Evolutionary conservation across 2,888 invertebrate genomes (phyloP).

Genomic region (Nowickia ferox): DNA sequence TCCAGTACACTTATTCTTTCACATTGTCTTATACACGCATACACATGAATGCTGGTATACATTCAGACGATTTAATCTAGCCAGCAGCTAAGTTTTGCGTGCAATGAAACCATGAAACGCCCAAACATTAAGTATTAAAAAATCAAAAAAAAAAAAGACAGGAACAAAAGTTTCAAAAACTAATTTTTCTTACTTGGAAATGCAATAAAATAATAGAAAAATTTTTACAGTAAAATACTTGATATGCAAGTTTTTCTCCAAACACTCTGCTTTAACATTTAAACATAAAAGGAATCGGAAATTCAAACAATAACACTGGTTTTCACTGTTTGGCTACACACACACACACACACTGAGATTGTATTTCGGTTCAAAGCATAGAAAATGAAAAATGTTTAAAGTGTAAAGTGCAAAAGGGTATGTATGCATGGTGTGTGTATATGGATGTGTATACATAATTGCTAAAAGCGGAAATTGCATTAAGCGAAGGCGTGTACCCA

Average conservation of each 20-base stretch:
- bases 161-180: constrained; percentile 55
- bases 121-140: constrained; percentile 59
- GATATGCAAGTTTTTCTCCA: background rate
- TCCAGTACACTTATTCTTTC: no score
- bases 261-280: background rate
- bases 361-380: constrained; percentile 39
- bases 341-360: background rate
- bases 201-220: constrained; percentile 53
- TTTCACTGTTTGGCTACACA: constrained; percentile 32
- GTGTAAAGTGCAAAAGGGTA: constrained; percentile 62
- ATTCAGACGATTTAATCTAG: constrained; percentile 49
- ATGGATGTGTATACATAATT: constrained; percentile 49
- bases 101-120: constrained; percentile 45
- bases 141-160: constrained; percentile 27
- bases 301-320: background rate
- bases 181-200: constrained; percentile 62
- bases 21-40: background rate
- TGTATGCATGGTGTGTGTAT: background rate
- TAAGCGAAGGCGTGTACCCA: constrained; percentile 65
- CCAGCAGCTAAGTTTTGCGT: constrained; percentile 62
- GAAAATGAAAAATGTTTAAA: constrained; percentile 67
- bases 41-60: background rate
- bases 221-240: constrained; percentile 28
- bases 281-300: background rate
- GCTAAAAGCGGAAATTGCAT: constrained; percentile 69